These are phyloP conservation scores for Lucilia sericata DNA, from an alignment of 1,140 invertebrate species.

Conservation along the genomic window DNA sequence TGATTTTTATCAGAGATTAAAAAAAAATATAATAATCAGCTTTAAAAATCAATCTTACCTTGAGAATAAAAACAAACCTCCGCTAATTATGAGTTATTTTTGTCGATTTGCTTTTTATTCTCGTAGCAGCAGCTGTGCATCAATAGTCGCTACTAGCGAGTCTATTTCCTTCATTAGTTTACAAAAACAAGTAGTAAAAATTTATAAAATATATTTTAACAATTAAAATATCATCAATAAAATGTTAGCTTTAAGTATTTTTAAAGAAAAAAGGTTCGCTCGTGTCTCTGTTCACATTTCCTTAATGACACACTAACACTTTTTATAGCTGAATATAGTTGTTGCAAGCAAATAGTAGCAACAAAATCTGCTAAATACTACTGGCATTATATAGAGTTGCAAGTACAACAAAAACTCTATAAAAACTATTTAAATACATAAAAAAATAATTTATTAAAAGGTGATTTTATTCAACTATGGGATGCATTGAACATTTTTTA, in stretches of 20 bases:
- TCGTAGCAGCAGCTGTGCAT: no score
- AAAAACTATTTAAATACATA: background rate
- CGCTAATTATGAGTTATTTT: background rate
- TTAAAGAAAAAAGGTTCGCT: no score
- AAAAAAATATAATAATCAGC: no score
- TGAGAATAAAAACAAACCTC: background rate
- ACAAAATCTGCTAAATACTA: background rate
- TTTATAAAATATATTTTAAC: background rate
- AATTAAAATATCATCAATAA: constrained; percentile 27
- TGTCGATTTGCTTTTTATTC: no score
- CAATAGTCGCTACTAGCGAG: no score
- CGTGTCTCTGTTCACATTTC: background rate
- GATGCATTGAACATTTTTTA: background rate
- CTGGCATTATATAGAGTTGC: background rate
- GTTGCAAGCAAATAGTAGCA: background rate
- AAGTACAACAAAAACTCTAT: background rate
- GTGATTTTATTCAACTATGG: background rate
- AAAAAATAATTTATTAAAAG: background rate
- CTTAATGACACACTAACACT: background rate
- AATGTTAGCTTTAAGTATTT: background rate
- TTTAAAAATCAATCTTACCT: no score
- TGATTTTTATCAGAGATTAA: no score
- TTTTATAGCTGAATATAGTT: background rate
- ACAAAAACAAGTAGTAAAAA: background rate
- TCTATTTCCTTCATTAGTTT: background rate